Evolutionary conservation across 1,140 invertebrate genomes (phyloP), one percentile per base, ranked within the genome.

Genomic region (Eurosta solidaginis): DNA sequence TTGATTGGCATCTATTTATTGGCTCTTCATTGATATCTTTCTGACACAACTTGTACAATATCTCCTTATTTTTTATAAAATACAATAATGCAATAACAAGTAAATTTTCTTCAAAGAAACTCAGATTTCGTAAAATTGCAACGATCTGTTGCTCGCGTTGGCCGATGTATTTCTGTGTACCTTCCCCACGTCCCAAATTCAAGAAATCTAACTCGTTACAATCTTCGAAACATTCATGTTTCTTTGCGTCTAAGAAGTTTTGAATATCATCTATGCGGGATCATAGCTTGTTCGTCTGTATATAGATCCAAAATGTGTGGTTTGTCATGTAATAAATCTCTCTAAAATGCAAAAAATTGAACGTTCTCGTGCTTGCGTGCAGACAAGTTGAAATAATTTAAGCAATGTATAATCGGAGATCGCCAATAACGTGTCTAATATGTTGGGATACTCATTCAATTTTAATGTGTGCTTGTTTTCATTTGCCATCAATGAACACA

Each of bases 41-140:
- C 83, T 94, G 93, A 76, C 94, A 94, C 7, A 98, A 88, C 87
- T 96, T 96, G 82, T 96, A 96, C 6, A 98, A 90, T 76, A 96
- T 91, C 89, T 98, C 96, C 36, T 98, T 88, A 36, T 93, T 95
- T 25, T 95, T 92, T 3, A 97, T 91, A n/a, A n/a, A n/a, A n/a
- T n/a, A n/a, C n/a, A n/a, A n/a, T n/a, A n/a, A n/a, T 0, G 94
- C 93, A 59, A 99, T 88, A 22, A 95, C 88, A 40, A 91, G 86
- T 25, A 95, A 90, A 88, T 99, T 99, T 76, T 96, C 94, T 25
- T 96, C 93, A 76, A 96, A 96, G 88, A 99, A 99, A 78, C 96
- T 97, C 20, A 99, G 88, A 88, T 98, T 98, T 59, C 97, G 91
- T 10, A 98, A 89, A n/a, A 99, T 96, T 47, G 95, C 93, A 0